Evolutionary conservation across 2,797 vertebrate species (phyloP), one percentile per base, ranked within the genome.

Genomic region (Megaceryle alcyon): DNA sequence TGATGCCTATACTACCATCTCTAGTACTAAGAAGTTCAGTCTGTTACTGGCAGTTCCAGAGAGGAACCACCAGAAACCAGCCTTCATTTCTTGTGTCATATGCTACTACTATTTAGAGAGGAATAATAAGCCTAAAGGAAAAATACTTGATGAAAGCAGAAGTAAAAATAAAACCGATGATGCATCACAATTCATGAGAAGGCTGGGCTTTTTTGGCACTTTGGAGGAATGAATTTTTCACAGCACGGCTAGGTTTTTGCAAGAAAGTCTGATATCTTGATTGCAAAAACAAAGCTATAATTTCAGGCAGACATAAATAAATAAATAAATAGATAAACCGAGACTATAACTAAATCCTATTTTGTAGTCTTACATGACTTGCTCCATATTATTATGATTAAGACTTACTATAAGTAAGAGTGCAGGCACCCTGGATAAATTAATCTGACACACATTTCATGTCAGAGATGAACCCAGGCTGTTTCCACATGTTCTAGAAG

Each of bases 161-260:
- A 90, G 61, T 75, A 96, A 96, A 97, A 96, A 93, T 92, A 96
- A 96, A 95, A 84, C 8, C 0, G 1, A 94, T 92, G 90, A 92
- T 88, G 25, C 72, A 92, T 87, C 81, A 68, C n/a, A 88, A 84
- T 77, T 73, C 64, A 80, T 3, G 3, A 78, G 46, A 69, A 86
- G 77, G 78, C 60, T 10, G 2, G 31, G n/a, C 3, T 73, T 85
- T 41, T 75, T 39, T 21, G 60, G 33, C 44, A 54, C 61, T 84
- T 86, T 6, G 12, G 56, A 90, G 26, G 83, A 86, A 83, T 39
- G 2, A 73, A 21, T 79, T 92, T 94, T 90, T 84, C 59, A 76
- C 39, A 70, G 57, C 14, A 82, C 69, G 85, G 51, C 7, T 26
- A 79, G 17, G 4, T 3, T 86, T 91, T 84, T 73, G 15, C 41